Percentiles rank a stretch among this genome's conserved stretches.
Evolutionary conservation across 1,140 invertebrate genomes (phyloP).

Genomic region (Babylonia areolata): DNA sequence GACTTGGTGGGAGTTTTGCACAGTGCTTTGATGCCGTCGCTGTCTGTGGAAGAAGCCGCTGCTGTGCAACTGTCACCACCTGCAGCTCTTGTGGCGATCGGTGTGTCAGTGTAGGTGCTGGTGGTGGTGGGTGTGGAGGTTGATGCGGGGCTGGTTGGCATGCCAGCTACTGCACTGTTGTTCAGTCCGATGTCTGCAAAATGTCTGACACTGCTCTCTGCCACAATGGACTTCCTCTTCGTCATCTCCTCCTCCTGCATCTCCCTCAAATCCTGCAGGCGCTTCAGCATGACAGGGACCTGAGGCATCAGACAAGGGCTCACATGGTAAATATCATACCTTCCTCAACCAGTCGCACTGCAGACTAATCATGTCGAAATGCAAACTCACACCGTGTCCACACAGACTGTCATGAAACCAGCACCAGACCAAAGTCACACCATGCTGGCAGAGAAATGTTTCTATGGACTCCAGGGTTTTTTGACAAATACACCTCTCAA

Average conservation of each 20-base stretch:
- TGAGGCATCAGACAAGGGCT: conserved; percentile 42
- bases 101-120: not conserved
- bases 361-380: too few relatives aligned
- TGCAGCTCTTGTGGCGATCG: not conserved
- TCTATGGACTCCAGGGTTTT: too few relatives aligned
- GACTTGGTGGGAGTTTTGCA: not conserved
- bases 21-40: not conserved
- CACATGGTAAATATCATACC: too few relatives aligned
- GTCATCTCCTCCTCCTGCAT: conserved; percentile 75
- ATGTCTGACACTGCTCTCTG: conserved; percentile 3
- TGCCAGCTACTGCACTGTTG: conserved; percentile 32
- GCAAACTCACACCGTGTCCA: too few relatives aligned
- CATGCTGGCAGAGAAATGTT: too few relatives aligned
- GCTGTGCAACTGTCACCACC: not conserved
- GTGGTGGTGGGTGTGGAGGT: not conserved
- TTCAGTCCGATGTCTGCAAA: conserved; percentile 3
- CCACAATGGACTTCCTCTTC: conserved; percentile 1
- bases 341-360: too few relatives aligned
- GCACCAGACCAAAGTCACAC: too few relatives aligned
- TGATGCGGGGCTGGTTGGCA: not conserved
- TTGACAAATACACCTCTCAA: too few relatives aligned
- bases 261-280: conserved; percentile 82
- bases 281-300: conserved; percentile 89
- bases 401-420: too few relatives aligned
- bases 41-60: not conserved